A percentile compares a stretch with the other conserved stretches of the same genome.
Evolutionary conservation across 1,140 invertebrate species (phyloP).

Genomic region (Dreissena polymorpha): DNA sequence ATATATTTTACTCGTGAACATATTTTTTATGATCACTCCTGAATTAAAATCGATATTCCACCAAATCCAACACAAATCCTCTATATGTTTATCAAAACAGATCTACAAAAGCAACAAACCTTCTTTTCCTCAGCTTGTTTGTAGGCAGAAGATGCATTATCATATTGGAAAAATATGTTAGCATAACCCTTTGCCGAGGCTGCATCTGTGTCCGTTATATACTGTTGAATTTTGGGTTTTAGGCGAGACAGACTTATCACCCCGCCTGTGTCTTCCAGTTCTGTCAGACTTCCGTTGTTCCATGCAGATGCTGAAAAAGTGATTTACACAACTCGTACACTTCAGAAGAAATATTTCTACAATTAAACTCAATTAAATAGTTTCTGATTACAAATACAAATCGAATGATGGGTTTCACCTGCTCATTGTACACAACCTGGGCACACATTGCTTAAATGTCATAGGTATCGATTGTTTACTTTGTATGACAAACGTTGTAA

Average conservation of each 20-base stretch:
- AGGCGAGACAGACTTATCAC: slow-evolving; percentile 22
- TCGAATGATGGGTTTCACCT: too few species aligned
- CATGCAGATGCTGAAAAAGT: slow-evolving; percentile 33
- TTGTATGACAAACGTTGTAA: slow-evolving; percentile 1
- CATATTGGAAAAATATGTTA: slow-evolving; percentile 26
- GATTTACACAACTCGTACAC: too few species aligned
- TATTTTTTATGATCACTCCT: too few species aligned
- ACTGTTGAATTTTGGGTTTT: slow-evolving; percentile 26
- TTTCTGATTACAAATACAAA: too few species aligned
- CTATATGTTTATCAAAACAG: too few species aligned
- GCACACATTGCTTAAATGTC: too few species aligned
- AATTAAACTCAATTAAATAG: too few species aligned
- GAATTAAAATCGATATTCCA: too few species aligned
- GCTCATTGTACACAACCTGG: too few species aligned
- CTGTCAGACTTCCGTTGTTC: slow-evolving; percentile 17
- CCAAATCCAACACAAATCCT: too few species aligned
- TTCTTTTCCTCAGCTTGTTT: slow-evolving; percentile 27
- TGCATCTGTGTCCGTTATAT: slow-evolving; percentile 3
- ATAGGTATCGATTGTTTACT: background rate
- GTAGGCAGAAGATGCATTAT: slow-evolving; percentile 21
- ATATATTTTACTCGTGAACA: too few species aligned
- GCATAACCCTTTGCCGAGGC: slow-evolving; percentile 14
- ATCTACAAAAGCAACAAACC: background rate
- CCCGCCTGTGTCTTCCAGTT: slow-evolving; percentile 8
- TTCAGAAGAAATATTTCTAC: too few species aligned